These are phyloP conservation scores for Noctua fimbriata DNA, from an alignment of 2,888 invertebrate species.

Conservation along the genomic window DNA sequence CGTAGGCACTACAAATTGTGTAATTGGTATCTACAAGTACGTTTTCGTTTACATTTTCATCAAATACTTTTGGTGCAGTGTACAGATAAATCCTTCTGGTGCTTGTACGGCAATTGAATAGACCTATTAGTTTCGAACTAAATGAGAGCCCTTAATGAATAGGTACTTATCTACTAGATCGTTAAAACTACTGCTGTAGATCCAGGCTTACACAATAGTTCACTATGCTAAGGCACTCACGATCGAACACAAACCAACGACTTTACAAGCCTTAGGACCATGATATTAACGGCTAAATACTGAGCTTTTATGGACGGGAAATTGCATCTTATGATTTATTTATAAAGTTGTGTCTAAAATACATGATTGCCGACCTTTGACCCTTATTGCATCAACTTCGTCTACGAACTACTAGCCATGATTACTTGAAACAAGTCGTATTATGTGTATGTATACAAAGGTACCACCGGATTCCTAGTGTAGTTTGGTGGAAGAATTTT, in stretches of 20 bases:
- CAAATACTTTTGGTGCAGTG: background rate
- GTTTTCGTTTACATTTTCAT: background rate
- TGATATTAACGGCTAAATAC: slow-evolving; percentile 17
- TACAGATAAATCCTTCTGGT: slow-evolving; percentile 2
- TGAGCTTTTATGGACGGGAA: slow-evolving; percentile 8
- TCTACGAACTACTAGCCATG: background rate
- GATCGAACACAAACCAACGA: slow-evolving; percentile 9
- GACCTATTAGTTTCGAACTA: slow-evolving; percentile 5
- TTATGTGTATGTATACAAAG: background rate
- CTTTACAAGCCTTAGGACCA: background rate
- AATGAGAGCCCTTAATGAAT: slow-evolving; percentile 13
- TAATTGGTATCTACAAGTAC: background rate
- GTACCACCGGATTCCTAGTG: background rate
- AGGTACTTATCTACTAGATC: background rate
- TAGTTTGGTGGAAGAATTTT: background rate
- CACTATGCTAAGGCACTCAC: slow-evolving; percentile 23
- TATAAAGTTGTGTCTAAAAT: slow-evolving; percentile 40
- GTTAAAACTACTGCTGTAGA: background rate
- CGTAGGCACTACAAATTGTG: background rate
- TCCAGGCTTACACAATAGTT: slow-evolving; percentile 36
- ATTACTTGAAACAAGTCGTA: background rate
- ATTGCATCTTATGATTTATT: slow-evolving; percentile 42
- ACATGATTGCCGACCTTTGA: slow-evolving; percentile 42
- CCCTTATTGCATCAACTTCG: slow-evolving; percentile 40
- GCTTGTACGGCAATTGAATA: background rate